Evolutionary conservation across 2,113 vertebrate genomes (phyloP), one percentile per base, ranked within the genome.

Genomic region (Erythrocercus mccallii): DNA sequence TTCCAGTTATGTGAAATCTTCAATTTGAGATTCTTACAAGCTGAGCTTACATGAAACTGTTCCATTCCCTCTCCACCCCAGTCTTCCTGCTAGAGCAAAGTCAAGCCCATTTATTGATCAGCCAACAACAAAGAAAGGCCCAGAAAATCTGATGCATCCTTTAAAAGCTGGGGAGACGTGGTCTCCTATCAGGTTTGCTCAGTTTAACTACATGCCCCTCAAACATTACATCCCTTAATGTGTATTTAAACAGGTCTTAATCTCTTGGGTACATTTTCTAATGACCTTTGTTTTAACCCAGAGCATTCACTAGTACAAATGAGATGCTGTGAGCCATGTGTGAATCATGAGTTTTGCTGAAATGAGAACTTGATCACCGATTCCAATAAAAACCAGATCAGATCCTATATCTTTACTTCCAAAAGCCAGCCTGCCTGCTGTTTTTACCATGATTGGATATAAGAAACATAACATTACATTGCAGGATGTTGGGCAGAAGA

Each of bases 21-120:
- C 92, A 86, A 76, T 90, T 57, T 81, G 86, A 65, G 77, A 91
- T 84, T 95, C 76, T 88, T 96, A 96, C 94, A 96, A 96, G 81
- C 57, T 56, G 79, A 91, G 78, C 61, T 95, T 94, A 97, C 92
- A 96, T 6, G 33, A 85, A 84, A 70, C 62, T 16, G 40, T 23
- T 96, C 81, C 73, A 66, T 56, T 85, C 64, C 45, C 60, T 24
- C 51, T 84, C 53, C 2, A 1, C 53, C 19, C 51, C 18, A 58
- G 12, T 18, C 21, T 22, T 81, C 47, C 77, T 89, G 38, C 70
- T 37, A 74, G 28, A 77, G 73, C 74, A 79, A 82, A 90, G 19
- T 21, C 60, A 58, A 95, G 33, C n/a, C 20, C 16, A 0, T 78
- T 90, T 94, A 86, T 93, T 88, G 81, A 91, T 88, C 69, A 62